phyloP scores from a whole-genome alignment of 2,113 vertebrate species.

The Pelusios castaneus region DNA sequence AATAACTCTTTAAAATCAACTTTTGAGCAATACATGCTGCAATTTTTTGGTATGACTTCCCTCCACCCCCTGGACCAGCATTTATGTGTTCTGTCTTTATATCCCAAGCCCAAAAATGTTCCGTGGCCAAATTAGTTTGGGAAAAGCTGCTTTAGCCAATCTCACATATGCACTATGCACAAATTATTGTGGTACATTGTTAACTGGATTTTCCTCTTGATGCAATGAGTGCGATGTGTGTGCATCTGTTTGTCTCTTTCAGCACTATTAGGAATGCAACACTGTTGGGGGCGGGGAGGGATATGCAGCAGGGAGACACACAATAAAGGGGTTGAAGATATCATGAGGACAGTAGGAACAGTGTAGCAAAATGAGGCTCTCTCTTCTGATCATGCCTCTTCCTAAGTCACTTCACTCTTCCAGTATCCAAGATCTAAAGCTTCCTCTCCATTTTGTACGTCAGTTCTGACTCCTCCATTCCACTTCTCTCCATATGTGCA shows the following conservation, averaged over 20 bases:
- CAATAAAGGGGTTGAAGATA: background rate
- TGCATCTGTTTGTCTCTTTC: background rate
- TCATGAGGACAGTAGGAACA: background rate
- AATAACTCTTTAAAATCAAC: too few species aligned
- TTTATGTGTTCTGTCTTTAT: too few species aligned
- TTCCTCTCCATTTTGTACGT: background rate
- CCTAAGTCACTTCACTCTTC: background rate
- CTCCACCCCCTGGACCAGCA: too few species aligned
- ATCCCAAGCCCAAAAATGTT: too few species aligned
- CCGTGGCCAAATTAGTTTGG: too few species aligned
- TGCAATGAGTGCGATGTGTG: background rate
- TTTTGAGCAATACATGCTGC: too few species aligned
- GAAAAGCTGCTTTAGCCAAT: too few species aligned
- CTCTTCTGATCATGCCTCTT: background rate
- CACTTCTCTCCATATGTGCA: background rate
- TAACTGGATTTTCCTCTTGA: fast-evolving
- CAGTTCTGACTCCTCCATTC: background rate
- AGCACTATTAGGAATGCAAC: background rate
- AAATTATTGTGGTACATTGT: background rate
- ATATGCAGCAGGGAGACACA: background rate
- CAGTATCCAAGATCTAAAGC: background rate
- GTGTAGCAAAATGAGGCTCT: background rate
- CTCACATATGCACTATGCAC: background rate
- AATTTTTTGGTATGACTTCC: too few species aligned
- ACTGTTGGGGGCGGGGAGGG: background rate